These are phyloP conservation scores for Borostomias antarcticus DNA, from an alignment of 2,797 vertebrate species.

Conservation along the genomic window DNA sequence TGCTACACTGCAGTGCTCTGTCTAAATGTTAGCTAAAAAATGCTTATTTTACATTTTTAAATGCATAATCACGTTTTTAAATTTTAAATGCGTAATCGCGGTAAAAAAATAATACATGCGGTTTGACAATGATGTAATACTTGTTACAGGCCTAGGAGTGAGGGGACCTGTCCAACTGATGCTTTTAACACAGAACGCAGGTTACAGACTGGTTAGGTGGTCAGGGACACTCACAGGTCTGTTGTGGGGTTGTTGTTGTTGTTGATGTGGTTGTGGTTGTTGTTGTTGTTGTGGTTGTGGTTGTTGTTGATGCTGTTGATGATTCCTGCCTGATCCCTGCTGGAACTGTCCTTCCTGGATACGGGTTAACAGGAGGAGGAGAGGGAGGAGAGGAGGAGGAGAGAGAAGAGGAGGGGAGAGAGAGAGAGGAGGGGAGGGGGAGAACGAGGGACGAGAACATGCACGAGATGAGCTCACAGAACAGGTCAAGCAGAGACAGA, in stretches of 20 bases:
- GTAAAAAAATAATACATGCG: no score
- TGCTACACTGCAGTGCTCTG: no score
- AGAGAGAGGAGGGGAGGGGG: not conserved
- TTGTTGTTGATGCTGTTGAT: slow-evolving; percentile 9
- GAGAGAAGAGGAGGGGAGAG: not conserved
- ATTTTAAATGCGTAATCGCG: no score
- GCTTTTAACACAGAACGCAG: no score
- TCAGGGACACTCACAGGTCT: slow-evolving; percentile 9
- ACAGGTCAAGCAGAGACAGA: not conserved
- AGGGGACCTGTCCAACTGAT: no score
- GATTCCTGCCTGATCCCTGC: slow-evolving; percentile 34
- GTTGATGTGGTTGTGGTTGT: not conserved
- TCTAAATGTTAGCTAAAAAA: no score
- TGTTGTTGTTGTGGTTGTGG: no score
- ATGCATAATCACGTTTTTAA: no score
- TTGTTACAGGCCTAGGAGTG: no score
- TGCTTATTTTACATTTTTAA: no score
- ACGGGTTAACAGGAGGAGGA: not conserved
- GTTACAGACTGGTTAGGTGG: slow-evolving; percentile 49
- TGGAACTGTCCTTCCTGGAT: slow-evolving; percentile 49
- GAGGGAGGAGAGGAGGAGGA: not conserved
- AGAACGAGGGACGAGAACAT: no score
- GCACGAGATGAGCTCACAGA: slow-evolving; percentile 15
- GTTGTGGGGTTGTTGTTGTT: not conserved
- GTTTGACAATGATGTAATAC: no score